Evolutionary conservation across 2,888 invertebrate genomes (phyloP), one percentile per base, ranked within the genome.

Genomic region (Andrena marginata): DNA sequence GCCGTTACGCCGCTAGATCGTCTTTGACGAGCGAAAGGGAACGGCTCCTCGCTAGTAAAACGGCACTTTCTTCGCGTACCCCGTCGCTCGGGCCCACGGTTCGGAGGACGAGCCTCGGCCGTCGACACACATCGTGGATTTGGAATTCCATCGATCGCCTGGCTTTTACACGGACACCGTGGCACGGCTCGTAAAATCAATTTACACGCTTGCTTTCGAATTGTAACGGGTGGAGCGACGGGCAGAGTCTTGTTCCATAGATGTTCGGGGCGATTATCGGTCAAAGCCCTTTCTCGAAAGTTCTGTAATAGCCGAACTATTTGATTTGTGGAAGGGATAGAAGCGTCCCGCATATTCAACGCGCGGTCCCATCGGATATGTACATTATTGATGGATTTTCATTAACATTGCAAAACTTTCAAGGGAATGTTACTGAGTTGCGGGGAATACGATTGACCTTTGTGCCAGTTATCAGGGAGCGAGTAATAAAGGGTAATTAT

Each of bases 61-160:
- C 78, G 70, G 70, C 79, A 85, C 68, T 87, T 77, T 81, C 82
- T 81, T 68, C 67, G 71, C 69, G 31, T 48, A 65, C 51, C 8
- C 16, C 13, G 42, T 16, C 16, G 16, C 48, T n/a, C 42, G 42
- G 26, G 29, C 31, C 6, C 42, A 33, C 49, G 49, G 1, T 16
- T 68, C 54, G 8, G 31, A 49, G 64, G 73, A 81, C 64, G 69
- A 60, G 16, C 3, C 23, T 2, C 16, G 42, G 23, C 48, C 29
- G 29, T 48, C 63, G 72, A n/a, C 35, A 10, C 33, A 64, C 49
- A 59, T 72, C 48, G 29, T 64, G 31, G 20, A 69, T 67, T 62
- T 49, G 16, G n/a, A 49, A 29, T 29, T 60, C 48, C 42, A 26
- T 16, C 13, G n/a, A 60, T 42, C 13, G 42, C 42, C 42, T 16